phyloP scores from a whole-genome alignment of 2,888 invertebrate species.

The Timandra comae region DNA sequence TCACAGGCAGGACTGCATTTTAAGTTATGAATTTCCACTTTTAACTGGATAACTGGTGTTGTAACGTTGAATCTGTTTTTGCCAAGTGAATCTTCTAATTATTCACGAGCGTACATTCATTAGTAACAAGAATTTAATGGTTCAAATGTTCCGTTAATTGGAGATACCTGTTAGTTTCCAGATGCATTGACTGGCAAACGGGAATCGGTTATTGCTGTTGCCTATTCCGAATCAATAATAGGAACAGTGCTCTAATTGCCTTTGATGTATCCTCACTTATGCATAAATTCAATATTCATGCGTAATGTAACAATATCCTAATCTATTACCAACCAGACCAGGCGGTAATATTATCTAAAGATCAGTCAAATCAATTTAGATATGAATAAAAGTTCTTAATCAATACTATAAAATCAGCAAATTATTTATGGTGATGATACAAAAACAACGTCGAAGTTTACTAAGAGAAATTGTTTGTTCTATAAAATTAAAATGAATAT shows the following conservation, averaged over 20 bases:
- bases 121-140: constrained; percentile 36
- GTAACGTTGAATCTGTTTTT: constrained; percentile 15
- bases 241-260: constrained; percentile 39
- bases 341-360: too few species aligned
- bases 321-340: too few species aligned
- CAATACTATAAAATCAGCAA: too few species aligned
- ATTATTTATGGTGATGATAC: too few species aligned
- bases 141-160: constrained; percentile 53
- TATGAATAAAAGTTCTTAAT: too few species aligned
- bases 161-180: constrained; percentile 50
- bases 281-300: too few species aligned
- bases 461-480: neutral
- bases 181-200: constrained; percentile 37
- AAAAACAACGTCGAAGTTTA: too few species aligned
- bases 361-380: too few species aligned
- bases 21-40: constrained; percentile 13
- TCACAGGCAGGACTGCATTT: constrained; percentile 31
- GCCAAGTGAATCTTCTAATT: constrained; percentile 28
- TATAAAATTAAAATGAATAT: neutral
- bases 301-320: too few species aligned
- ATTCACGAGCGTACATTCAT: constrained; percentile 27
- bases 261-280: constrained; percentile 30
- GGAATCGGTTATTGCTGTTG: constrained; percentile 44
- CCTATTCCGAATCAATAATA: constrained; percentile 37
- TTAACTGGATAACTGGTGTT: constrained; percentile 13